phyloP scores from a whole-genome alignment of 2,888 invertebrate species.

The Miltochrista miniata region DNA sequence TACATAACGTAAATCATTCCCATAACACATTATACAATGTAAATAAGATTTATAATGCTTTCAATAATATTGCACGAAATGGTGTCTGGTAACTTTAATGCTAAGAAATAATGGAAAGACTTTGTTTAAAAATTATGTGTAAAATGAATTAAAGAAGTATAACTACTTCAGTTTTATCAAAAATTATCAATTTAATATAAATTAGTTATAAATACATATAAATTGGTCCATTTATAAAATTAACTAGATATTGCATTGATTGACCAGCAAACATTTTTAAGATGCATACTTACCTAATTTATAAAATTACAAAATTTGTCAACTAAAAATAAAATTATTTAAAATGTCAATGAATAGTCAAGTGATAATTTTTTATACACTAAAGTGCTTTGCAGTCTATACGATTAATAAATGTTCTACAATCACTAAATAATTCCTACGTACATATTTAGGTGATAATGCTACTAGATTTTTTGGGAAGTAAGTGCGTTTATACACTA shows the following conservation, averaged over 20 bases:
- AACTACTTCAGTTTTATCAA: neutral
- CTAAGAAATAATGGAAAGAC: slow-evolving; percentile 12
- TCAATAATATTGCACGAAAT: slow-evolving; percentile 40
- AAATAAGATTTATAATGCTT: slow-evolving; percentile 18
- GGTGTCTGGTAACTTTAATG: slow-evolving; percentile 38
- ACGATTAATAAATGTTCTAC: slow-evolving; percentile 1
- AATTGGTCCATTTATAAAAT: slow-evolving; percentile 28
- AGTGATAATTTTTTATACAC: slow-evolving; percentile 5
- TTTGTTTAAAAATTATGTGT: neutral
- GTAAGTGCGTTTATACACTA: neutral
- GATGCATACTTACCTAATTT: too few species aligned
- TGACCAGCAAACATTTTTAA: too few species aligned
- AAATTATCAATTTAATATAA: neutral
- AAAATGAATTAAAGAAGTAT: slow-evolving; percentile 11
- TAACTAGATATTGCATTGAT: too few species aligned
- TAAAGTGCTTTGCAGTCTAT: slow-evolving; percentile 1
- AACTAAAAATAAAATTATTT: too few species aligned
- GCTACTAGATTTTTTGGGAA: neutral
- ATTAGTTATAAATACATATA: slow-evolving; percentile 5
- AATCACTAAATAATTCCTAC: too few species aligned
- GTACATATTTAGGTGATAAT: neutral
- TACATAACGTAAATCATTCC: too few species aligned
- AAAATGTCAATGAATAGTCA: too few species aligned
- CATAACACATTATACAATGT: too few species aligned
- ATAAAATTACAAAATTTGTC: too few species aligned